Base-by-base conservation (phyloP, 2,113 vertebrate genomes). In the Leptobrachium leishanense region DNA sequence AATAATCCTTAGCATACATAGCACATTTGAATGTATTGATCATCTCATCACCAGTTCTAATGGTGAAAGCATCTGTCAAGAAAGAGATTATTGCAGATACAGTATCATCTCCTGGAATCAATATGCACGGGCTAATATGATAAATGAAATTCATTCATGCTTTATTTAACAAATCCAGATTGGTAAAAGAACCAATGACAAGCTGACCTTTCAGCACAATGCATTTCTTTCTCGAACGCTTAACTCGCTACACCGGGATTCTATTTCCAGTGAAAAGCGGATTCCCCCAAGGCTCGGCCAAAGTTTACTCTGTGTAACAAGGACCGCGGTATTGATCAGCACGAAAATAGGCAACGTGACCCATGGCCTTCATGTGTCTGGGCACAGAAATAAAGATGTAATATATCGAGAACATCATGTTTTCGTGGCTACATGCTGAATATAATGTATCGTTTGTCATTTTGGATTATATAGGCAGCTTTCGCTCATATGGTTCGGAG, bases 141-240 rank as follows among this genome's bases (percentile, higher is more conserved):
- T 77, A 77, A 77, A 77, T 62, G 53, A 77, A 70, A 77, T 69
- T 77, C 76, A 70, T 77, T 77, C 67, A 77, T 70, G 76, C 76
- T 77, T 77, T 77, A 69, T 70, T 77, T 70, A 77, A 66, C 57
- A 77, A 77, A 70, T 43, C 54, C 70, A 77, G 42, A 50, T 62
- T 62, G 55, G 68, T 77, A 77, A 77, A 77, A 70, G 54, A 77
- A 66, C 68, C 55, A 70, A 70, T 77, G 76, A 77, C 67, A 71
- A 70, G 54, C 68, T 77, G 76, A 77, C 76, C 76, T 77, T 77
- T 69, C 42, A 41, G 68, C 44, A 70, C 68, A 77, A 70, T 43
- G 76, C 76, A 46, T 8, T 55, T 62, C 67, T 70, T 63, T 68
- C 54, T 50, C 41, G 55, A 77, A 70, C 68, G 63, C 59, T 70